Evolutionary conservation across 2,888 invertebrate genomes (phyloP).

Genomic region (Pegoplata infirma): DNA sequence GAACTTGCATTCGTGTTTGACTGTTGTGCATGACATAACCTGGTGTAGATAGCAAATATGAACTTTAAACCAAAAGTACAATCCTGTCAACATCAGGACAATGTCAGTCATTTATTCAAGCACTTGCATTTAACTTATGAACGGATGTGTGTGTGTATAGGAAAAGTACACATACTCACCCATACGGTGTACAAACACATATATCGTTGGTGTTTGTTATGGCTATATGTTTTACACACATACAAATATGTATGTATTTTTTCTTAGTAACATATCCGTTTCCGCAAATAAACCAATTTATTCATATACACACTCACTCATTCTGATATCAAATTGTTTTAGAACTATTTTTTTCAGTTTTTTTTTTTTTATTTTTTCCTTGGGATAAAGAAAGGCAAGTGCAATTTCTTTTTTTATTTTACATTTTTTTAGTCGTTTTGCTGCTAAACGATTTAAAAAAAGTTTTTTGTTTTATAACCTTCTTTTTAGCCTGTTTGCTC

Average conservation of each 20-base stretch:
- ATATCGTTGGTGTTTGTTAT: slow-evolving; percentile 21
- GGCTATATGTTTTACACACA: too few relatives aligned
- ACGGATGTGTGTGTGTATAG: slow-evolving; percentile 6
- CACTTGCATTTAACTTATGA: slow-evolving; percentile 30
- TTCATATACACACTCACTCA: slow-evolving; percentile 32
- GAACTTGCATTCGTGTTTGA: not conserved
- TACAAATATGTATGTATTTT: not conserved
- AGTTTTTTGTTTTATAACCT: slow-evolving; percentile 45
- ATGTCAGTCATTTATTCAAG: slow-evolving; percentile 54
- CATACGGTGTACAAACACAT: not conserved
- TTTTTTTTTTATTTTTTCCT: not conserved
- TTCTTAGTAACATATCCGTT: slow-evolving; percentile 56
- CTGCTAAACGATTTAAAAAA: slow-evolving; percentile 56
- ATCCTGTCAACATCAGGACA: slow-evolving; percentile 47
- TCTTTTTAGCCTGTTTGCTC: slow-evolving; percentile 43
- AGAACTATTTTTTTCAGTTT: too few relatives aligned
- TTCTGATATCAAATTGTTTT: not conserved
- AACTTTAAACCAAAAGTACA: slow-evolving; percentile 50
- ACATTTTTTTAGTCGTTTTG: slow-evolving; percentile 19
- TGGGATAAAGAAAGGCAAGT: not conserved
- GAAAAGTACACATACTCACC: not conserved
- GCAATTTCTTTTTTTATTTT: slow-evolving; percentile 2
- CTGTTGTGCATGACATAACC: too few relatives aligned
- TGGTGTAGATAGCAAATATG: slow-evolving; percentile 35
- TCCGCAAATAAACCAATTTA: slow-evolving; percentile 61